Percentiles rank a stretch among this genome's conserved stretches.
Evolutionary conservation across 2,113 vertebrate species (phyloP).

Genomic region (Cyanoramphus novaezelandiae): DNA sequence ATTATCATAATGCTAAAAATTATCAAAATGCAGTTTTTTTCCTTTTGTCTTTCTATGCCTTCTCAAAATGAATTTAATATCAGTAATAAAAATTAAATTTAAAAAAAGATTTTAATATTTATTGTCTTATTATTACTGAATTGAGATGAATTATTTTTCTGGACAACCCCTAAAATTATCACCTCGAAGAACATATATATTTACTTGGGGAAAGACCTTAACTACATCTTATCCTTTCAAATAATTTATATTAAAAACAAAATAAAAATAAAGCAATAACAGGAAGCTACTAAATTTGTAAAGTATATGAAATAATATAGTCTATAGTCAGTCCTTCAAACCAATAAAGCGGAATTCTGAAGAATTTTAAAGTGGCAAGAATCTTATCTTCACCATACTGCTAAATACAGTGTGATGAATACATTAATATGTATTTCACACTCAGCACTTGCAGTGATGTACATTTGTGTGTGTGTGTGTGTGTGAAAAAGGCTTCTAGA

Average conservation of each 20-base stretch:
- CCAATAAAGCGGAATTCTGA: not conserved
- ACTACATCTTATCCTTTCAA: not conserved
- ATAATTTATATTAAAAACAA: not conserved
- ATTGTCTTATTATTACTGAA: not conserved
- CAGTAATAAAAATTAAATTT: not conserved
- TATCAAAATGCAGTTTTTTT: too few species aligned
- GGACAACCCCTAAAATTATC: not conserved
- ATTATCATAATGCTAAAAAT: not conserved
- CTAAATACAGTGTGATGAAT: not conserved
- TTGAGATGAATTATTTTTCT: not conserved
- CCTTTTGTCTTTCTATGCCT: not conserved
- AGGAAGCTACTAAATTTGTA: not conserved
- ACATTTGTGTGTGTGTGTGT: not conserved
- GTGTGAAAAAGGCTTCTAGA: not conserved
- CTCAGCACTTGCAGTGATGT: not conserved
- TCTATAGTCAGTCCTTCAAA: not conserved
- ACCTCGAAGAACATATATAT: not conserved
- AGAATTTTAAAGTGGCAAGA: not conserved
- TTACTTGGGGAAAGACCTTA: not conserved
- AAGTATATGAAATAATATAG: not conserved
- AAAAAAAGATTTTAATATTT: not conserved
- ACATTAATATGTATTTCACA: not conserved
- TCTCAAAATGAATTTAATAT: not conserved
- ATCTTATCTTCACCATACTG: not conserved
- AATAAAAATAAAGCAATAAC: not conserved